Base-by-base conservation (phyloP, 1,140 invertebrate genomes). In the Papilio glaucus region DNA sequence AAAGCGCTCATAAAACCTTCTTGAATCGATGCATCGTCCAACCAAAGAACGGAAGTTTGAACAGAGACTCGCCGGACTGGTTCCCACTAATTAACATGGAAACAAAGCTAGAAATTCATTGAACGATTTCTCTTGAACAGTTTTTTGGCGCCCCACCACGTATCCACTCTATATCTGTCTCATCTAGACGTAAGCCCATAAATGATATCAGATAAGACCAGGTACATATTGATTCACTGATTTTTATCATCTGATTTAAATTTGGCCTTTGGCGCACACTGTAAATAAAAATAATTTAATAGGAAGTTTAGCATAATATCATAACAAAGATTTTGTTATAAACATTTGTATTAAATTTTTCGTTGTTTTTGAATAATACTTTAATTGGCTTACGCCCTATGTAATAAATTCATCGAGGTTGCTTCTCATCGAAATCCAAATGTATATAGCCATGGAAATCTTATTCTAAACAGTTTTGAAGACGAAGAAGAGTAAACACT, bases 161-260 rank as follows among this genome's bases (percentile, higher is more conserved):
- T 84, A 83, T 86, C 81, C 74, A 82, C 72, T 69, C 75, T 78
- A 76, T 90, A 91, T 90, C 88, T 89, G 83, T 85, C 84, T 78
- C 84, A 91, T 92, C 87, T 89, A 85, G 79, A 77, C 79, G 81
- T 92, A 90, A 92, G 89, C 89, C 86, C 81, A 90, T 90, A 91
- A 92, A 91, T 87, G 89, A 91, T 87, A 89, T 89, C 85, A 78
- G 83, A 88, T 91, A 88, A 90, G 85, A 80, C 76, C 73, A 77
- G 13, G 85, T 69, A 72, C 75, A 88, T 53, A 76, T 73, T 85
- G 79, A 21, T 37, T 4, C 3, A 49, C 18, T 41, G 39, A 21
- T n/a, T 67, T 67, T 45, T 42, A 26, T 13, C 12, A 4, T 45
- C 4, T n/a, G 5, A 26, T 38, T n/a, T 13, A 67, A 41, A n/a